Base-by-base conservation (phyloP, 2,113 vertebrate genomes). In the Ammospiza nelsoni region DNA sequence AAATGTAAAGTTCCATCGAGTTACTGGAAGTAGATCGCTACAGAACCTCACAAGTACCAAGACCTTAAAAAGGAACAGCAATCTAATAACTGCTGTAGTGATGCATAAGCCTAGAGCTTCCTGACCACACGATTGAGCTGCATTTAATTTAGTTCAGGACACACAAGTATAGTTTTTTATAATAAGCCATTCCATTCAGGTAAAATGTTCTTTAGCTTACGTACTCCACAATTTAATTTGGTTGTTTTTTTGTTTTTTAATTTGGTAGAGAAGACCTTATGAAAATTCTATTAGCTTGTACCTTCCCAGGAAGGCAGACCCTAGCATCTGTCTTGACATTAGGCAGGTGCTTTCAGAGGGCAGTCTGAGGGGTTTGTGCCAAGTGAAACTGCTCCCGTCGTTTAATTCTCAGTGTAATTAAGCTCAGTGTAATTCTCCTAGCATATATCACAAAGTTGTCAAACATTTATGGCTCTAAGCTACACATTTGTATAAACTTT, bases 51-150 rank as follows among this genome's bases (percentile, higher is more conserved):
- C 4, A 5, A 73, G 84, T 22, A 84, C 18, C 0, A 1, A 92
- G 59, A 93, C 27, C 21, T 75, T 73, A 61, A 90, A 93, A 63
- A 90, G 24, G 25, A 92, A 41, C 46, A 67, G 76, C 80, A 93
- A 72, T 85, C 57, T 76, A 55, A 41, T 79, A 90, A 92, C 66
- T 31, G 71, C 76, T 89, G 69, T 68, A 52, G 22, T 37, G 69
- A 89, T 87, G 83, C 62, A 95, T 81, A 89, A 92, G 74, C 67
- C 76, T 41, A 68, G 68, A 94, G 66, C 89, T 89, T 9, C 3
- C 62, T 0, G 2, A 58, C 76, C 12, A 19, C 76, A 87, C 0
- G 0, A 92, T 0, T 46, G 66, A 94, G 61, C 73, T 82, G 73
- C 68, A 65, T 49, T 83, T 83, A 63, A 93, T 93, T 88, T 78